Conservation (phyloP, 2,888 invertebrate species). For the Trichacis sp. region DNA sequence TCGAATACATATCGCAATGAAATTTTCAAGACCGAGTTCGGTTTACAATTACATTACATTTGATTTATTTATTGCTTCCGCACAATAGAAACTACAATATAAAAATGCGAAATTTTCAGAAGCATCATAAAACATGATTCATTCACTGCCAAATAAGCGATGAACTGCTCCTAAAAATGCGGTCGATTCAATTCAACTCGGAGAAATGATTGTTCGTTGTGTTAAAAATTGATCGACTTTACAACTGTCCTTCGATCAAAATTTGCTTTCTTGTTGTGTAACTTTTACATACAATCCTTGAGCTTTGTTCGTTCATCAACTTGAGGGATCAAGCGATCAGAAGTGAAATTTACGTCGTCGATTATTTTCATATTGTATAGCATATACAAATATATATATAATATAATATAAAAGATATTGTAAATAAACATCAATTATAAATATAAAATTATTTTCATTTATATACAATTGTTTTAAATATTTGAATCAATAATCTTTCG, state of each 20-base stretch:
- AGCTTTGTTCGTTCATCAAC: neutral
- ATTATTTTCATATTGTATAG: conserved; percentile 13
- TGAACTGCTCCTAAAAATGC: neutral
- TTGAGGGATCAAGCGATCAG: conserved; percentile 6
- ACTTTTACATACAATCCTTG: conserved; percentile 14
- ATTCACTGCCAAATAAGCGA: neutral
- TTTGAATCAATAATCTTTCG: conserved; percentile 27
- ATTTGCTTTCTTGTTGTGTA: neutral
- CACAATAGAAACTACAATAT: too few species aligned
- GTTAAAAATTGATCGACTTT: too few species aligned
- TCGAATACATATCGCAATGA: neutral
- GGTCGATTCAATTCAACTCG: neutral
- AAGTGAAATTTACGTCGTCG: conserved; percentile 1
- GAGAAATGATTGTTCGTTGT: neutral
- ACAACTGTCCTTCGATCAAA: too few species aligned
- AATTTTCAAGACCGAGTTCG: neutral
- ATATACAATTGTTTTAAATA: conserved; percentile 62
- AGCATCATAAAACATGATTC: neutral
- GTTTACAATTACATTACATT: too few species aligned
- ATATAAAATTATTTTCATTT: conserved; percentile 60
- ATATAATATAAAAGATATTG: conserved; percentile 28
- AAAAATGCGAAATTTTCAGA: neutral
- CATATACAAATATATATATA: conserved; percentile 19
- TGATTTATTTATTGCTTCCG: too few species aligned
- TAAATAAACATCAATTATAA: conserved; percentile 55